Evolutionary conservation across 2,113 vertebrate genomes (phyloP).

Genomic region (Corythoichthys intestinalis): DNA sequence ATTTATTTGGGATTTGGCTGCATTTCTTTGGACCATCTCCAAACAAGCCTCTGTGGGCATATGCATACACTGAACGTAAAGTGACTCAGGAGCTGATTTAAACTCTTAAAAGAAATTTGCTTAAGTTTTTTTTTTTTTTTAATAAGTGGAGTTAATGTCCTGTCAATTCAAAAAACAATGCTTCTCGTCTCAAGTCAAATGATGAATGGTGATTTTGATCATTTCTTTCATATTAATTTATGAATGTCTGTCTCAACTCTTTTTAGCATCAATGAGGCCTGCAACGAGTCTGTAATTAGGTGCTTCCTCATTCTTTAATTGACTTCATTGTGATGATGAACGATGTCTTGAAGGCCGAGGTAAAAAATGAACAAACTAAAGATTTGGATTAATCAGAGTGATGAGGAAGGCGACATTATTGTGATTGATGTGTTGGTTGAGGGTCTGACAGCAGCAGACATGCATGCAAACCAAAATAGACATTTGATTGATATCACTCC

Average conservation of each 20-base stretch:
- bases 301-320: not conserved
- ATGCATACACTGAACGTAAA: not conserved
- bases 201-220: not conserved
- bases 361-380: constrained; percentile 7
- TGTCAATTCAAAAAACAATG: not conserved
- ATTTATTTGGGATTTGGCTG: not conserved
- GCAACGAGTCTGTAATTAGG: not conserved
- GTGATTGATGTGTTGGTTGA: constrained; percentile 45
- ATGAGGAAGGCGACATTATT: not conserved
- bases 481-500: constrained; percentile 43
- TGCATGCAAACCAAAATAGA: constrained; percentile 31
- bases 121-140: not conserved
- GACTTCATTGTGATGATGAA: constrained; percentile 4
- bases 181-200: not conserved
- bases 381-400: constrained; percentile 19
- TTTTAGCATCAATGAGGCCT: not conserved
- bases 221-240: not conserved
- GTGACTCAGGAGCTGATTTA: not conserved
- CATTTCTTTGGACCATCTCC: not conserved
- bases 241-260: not conserved
- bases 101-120: not conserved
- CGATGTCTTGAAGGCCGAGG: not conserved
- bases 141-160: not conserved
- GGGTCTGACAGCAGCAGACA: constrained; percentile 26
- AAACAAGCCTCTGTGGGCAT: not conserved